Conservation (phyloP, 2,888 invertebrate genomes). For the Timandra comae region DNA sequence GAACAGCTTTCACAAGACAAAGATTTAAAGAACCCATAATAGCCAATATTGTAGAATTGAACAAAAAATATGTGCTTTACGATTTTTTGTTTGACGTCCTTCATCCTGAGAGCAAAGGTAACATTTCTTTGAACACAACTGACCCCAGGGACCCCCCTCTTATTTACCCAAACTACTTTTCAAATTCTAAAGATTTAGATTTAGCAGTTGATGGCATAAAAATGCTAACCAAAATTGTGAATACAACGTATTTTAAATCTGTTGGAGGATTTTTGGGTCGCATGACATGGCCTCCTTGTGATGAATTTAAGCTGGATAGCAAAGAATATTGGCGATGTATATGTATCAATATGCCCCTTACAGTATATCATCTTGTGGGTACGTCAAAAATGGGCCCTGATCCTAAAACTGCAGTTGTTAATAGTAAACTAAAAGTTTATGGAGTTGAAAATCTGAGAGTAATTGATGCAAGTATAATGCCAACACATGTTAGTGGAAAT, state of each 20-base stretch:
- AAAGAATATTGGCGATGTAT: constrained; percentile 46
- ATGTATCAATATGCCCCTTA: constrained; percentile 59
- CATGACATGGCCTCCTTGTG: constrained; percentile 36
- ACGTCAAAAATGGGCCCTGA: constrained; percentile 77
- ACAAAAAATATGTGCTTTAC: constrained; percentile 39
- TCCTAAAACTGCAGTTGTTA: constrained; percentile 40
- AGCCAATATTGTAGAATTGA: constrained; percentile 31
- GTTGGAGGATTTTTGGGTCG: constrained; percentile 35
- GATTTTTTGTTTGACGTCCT: constrained; percentile 46
- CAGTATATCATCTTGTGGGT: constrained; percentile 83
- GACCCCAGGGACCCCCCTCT: constrained; percentile 77
- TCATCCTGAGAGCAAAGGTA: constrained; percentile 72
- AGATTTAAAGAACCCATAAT: constrained; percentile 32
- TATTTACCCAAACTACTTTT: constrained; percentile 80
- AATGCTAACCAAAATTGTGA: constrained; percentile 35
- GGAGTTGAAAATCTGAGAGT: constrained; percentile 80
- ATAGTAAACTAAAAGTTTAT: constrained; percentile 79
- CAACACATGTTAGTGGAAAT: constrained; percentile 83
- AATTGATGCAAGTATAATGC: constrained; percentile 88
- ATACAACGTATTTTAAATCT: constrained; percentile 37
- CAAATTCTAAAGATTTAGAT: constrained; percentile 69
- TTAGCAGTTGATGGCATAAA: constrained; percentile 35
- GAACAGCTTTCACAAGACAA: not conserved
- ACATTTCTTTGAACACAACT: constrained; percentile 69
- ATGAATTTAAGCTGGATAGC: constrained; percentile 31